These are phyloP conservation scores for Dendrophyllia cribrosa DNA, from an alignment of 64 coral and sea anemone species.

Conservation along the genomic window DNA sequence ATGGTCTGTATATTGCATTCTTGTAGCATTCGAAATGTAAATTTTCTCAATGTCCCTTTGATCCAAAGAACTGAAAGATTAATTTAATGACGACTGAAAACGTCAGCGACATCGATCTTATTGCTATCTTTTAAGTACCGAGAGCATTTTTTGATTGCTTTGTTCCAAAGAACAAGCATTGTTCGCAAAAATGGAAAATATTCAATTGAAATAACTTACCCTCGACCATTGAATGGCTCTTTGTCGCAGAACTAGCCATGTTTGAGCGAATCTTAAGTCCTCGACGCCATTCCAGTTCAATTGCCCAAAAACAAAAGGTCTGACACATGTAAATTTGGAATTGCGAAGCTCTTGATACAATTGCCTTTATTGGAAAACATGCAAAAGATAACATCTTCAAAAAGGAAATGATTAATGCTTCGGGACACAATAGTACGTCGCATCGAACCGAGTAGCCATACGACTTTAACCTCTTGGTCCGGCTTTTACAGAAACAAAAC, in stretches of 20 bases:
- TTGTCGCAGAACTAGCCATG: not conserved
- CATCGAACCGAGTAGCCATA: no score
- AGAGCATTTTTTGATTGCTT: not conserved
- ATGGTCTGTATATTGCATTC: not conserved
- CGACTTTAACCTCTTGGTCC: no score
- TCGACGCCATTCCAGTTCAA: constrained; percentile 1
- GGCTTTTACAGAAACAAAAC: no score
- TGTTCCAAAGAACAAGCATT: not conserved
- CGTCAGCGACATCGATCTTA: not conserved
- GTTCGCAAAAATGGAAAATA: not conserved
- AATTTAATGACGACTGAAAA: not conserved
- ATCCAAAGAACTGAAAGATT: not conserved
- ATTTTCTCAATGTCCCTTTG: not conserved
- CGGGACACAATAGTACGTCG: not conserved
- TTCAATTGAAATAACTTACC: constrained; percentile 8
- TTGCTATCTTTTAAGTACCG: not conserved
- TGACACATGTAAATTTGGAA: constrained; percentile 55
- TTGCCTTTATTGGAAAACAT: constrained; percentile 25
- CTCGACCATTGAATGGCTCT: not conserved
- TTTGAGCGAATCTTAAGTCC: constrained; percentile 5
- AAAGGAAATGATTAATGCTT: constrained; percentile 11
- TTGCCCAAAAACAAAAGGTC: constrained; percentile 5
- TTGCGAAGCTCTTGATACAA: not conserved
- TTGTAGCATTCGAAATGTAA: not conserved
- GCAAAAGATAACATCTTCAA: constrained; percentile 41